phyloP scores from a whole-genome alignment of 2,888 invertebrate species.

The Agriopis aurantiaria region DNA sequence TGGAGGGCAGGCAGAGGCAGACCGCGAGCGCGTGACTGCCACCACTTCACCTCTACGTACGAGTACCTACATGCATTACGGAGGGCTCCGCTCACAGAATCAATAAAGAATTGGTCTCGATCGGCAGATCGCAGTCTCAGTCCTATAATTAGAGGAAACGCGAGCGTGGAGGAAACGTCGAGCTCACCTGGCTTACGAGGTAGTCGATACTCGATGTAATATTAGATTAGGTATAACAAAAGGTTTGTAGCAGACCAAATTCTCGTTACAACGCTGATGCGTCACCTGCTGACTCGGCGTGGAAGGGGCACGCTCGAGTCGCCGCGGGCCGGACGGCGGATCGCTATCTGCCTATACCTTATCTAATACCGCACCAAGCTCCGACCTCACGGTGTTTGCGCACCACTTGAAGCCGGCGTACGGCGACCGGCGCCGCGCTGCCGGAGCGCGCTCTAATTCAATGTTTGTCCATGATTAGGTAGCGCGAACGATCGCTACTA shows the following conservation, averaged over 20 bases:
- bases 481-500: conserved; percentile 21
- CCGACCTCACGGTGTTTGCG: conserved; percentile 40
- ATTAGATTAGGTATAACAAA: no score
- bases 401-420: conserved; percentile 39
- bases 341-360: conserved; percentile 21
- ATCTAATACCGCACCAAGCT: conserved; percentile 2
- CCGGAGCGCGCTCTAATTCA: conserved; percentile 29
- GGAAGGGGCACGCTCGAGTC: not conserved
- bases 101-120: not conserved
- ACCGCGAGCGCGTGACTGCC: no score
- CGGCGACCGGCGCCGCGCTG: conserved; percentile 3
- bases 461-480: conserved; percentile 44
- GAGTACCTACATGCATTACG: no score
- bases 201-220: no score
- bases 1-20: not conserved
- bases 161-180: no score
- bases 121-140: not conserved
- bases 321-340: not conserved
- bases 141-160: no score
- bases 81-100: no score
- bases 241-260: not conserved
- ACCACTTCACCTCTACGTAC: not conserved
- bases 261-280: not conserved
- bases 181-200: no score
- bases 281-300: not conserved